Conservation (phyloP, 2,797 vertebrate species). For the Scyliorhinus canicula region DNA sequence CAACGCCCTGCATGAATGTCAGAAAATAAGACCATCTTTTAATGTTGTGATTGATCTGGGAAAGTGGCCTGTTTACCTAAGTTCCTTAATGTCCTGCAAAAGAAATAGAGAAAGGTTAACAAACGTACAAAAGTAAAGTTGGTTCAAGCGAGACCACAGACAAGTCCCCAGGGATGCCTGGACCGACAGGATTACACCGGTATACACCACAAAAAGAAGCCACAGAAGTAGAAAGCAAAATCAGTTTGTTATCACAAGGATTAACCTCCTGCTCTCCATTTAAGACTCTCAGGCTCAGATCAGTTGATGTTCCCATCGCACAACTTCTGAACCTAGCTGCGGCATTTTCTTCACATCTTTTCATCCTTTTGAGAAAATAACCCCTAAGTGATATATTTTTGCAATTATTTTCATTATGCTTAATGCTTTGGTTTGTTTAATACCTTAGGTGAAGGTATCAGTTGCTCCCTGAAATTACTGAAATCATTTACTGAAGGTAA, state of each 20-base stretch:
- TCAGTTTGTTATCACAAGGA: constrained; percentile 38
- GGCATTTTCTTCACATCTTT: background rate
- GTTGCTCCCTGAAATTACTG: background rate
- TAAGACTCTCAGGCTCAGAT: constrained; percentile 6
- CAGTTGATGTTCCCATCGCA: background rate
- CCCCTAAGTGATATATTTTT: background rate
- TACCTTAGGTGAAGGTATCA: background rate
- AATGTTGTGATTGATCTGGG: constrained; percentile 31
- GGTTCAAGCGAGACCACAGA: constrained; percentile 23
- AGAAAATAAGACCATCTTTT: background rate
- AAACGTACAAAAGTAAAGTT: constrained; percentile 12
- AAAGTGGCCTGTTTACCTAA: constrained; percentile 33
- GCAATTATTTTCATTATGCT: background rate
- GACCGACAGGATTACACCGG: constrained; percentile 26
- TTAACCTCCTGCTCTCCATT: constrained; percentile 23
- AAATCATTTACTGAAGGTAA: background rate
- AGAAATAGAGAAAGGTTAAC: constrained; percentile 29
- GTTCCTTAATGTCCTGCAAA: constrained; percentile 34
- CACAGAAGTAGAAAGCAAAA: background rate
- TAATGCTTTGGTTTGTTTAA: background rate
- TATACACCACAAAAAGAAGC: constrained; percentile 17
- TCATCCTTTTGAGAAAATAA: background rate
- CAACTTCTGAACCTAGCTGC: background rate
- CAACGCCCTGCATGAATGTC: constrained; percentile 7
- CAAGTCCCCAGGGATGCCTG: constrained; percentile 10